Evolutionary conservation across 2,888 invertebrate species (phyloP).

Genomic region (Silvanus unidentatus): DNA sequence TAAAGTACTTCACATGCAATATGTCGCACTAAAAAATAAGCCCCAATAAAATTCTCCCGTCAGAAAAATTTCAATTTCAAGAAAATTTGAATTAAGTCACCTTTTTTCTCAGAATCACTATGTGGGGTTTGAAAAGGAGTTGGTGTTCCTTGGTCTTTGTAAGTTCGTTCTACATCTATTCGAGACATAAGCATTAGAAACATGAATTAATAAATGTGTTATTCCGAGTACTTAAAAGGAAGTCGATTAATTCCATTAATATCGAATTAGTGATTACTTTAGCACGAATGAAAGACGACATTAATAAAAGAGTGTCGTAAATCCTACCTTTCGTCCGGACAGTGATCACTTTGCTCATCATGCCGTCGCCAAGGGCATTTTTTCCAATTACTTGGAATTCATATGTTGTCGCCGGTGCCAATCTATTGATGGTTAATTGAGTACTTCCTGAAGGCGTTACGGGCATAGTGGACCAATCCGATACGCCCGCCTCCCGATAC

Average conservation of each 20-base stretch:
- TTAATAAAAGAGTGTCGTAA: background rate
- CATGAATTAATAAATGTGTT: background rate
- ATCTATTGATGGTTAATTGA: slow-evolving; percentile 80
- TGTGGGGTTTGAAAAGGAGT: slow-evolving; percentile 60
- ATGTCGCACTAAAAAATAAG: too few species aligned
- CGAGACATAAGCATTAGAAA: background rate
- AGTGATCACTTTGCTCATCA: slow-evolving; percentile 90
- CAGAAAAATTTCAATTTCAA: too few species aligned
- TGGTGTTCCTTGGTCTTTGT: slow-evolving; percentile 57
- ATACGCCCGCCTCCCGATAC: slow-evolving; percentile 83
- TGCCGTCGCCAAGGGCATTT: slow-evolving; percentile 90
- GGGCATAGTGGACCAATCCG: slow-evolving; percentile 89
- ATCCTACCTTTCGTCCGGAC: slow-evolving; percentile 81
- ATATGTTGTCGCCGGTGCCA: slow-evolving; percentile 85
- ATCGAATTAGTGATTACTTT: too few species aligned
- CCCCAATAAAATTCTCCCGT: too few species aligned
- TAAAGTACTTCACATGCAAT: too few species aligned
- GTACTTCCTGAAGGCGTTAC: slow-evolving; percentile 91
- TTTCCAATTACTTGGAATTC: slow-evolving; percentile 95
- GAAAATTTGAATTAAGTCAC: too few species aligned
- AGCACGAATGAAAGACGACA: too few species aligned
- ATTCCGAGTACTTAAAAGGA: background rate
- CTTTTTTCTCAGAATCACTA: slow-evolving; percentile 61
- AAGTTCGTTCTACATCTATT: slow-evolving; percentile 53
- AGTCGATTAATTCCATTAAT: too few species aligned